Evolutionary conservation across 2,888 invertebrate genomes (phyloP), one percentile per base, ranked within the genome.

Genomic region (Malthinus flaveolus): DNA sequence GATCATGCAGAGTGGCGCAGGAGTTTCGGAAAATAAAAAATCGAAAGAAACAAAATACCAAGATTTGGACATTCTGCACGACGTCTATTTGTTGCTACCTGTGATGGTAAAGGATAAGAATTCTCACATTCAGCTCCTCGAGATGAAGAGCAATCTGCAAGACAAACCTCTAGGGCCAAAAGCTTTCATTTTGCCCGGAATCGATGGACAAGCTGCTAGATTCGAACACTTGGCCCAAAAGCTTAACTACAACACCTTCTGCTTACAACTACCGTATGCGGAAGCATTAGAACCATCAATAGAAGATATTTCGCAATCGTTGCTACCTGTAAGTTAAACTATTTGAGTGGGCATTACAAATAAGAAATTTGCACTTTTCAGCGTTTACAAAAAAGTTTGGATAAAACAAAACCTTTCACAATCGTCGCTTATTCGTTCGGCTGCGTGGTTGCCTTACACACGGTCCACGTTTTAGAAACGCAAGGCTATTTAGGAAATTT

Each of bases 361-460:
- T 23, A 3, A 23, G 5, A 2, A 23, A 23, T 23, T 23, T 23
- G 2, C 23, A 23, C 23, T 23, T 23, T 23, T 23, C n/a, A 23
- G 23, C 23, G 39, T n/a, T 12, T 42, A 7, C 15, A 42, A 42
- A 9, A 13, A 13, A 42, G 15, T 23, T 7, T 42, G 7, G 23
- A 15, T 23, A 42, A 42, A 42, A 15, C 39, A 0, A 7, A 84
- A 49, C 81, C 82, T 0, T 94, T 90, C 79, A 84, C 85, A 57
- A 74, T 97, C 1, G 83, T 90, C n/a, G 95, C 91, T 1, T 95
- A 97, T 80, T 97, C 97, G 9, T 96, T 87, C 72, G 97, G 97
- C 39, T 82, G 88, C 0, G 77, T 90, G 15, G 81, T 95, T 11
- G 88, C 90, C 0, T 77, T 95, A 53, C 91, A 95, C 74, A 79